Percentiles rank a stretch among this genome's conserved stretches.
Conservation (phyloP, 1,140 invertebrate species). For the Artemia franciscana region DNA sequence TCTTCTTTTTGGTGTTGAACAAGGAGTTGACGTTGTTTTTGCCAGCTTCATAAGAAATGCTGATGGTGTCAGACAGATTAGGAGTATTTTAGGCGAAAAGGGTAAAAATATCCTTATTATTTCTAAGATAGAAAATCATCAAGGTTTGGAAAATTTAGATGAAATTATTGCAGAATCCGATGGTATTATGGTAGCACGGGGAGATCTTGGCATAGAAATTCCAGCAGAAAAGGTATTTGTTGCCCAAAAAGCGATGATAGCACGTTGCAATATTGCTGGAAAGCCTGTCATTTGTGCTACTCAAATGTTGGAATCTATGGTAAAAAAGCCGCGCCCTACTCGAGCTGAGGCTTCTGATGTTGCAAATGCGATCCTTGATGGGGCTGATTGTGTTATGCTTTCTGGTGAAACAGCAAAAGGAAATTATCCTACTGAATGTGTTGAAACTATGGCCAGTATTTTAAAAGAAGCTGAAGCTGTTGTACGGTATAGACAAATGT, state of each 20-base stretch:
- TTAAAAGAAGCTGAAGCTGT: conserved; percentile 44
- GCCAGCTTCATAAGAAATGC: conserved; percentile 94
- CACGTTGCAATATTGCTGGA: conserved; percentile 65
- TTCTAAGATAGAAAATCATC: conserved; percentile 93
- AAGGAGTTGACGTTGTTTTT: conserved; percentile 91
- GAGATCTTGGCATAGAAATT: conserved; percentile 92
- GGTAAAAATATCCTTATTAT: conserved; percentile 88
- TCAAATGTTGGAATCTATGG: conserved; percentile 96
- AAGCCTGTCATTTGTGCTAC: conserved; percentile 94
- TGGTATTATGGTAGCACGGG: conserved; percentile 90
- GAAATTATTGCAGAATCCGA: conserved; percentile 80
- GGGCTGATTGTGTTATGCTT: conserved; percentile 95
- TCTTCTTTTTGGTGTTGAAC: conserved; percentile 78
- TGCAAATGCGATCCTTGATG: conserved; percentile 87
- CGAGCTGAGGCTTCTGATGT: conserved; percentile 89
- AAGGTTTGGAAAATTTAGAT: conserved; percentile 79
- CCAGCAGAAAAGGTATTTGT: conserved; percentile 96
- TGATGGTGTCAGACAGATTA: conserved; percentile 63
- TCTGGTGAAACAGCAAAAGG: conserved; percentile 95
- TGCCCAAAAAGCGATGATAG: conserved; percentile 92
- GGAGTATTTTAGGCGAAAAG: conserved; percentile 61
- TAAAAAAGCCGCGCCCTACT: conserved; percentile 84
- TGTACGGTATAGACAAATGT: conserved; percentile 33
- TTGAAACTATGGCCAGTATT: conserved; percentile 82
- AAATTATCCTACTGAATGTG: conserved; percentile 75